These are phyloP conservation scores for Orchesellides sinensis DNA, from an alignment of 2,888 invertebrate species.

Conservation along the genomic window DNA sequence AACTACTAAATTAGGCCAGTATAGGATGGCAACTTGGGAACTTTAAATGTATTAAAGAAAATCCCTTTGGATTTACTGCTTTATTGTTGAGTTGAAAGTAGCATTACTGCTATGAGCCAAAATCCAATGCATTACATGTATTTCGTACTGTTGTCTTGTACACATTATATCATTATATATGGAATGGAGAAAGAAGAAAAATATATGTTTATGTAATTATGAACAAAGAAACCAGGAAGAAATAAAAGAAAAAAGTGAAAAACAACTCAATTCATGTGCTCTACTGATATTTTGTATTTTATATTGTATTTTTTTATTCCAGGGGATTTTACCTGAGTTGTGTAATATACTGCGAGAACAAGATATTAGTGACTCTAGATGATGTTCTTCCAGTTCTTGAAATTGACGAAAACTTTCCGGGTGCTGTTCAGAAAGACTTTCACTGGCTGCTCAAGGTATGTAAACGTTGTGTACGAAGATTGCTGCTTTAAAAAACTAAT, in stretches of 20 bases:
- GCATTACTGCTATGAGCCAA: too few relatives aligned
- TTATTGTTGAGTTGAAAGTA: background rate
- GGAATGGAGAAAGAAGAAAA: background rate
- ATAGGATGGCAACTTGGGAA: background rate
- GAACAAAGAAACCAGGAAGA: too few relatives aligned
- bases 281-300: background rate
- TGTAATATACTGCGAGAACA: constrained; percentile 96
- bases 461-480: too few relatives aligned
- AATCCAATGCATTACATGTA: too few relatives aligned
- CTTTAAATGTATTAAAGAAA: background rate
- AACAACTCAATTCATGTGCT: background rate
- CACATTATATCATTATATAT: too few relatives aligned
- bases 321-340: constrained; percentile 97
- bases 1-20: background rate
- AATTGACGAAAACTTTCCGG: constrained; percentile 96
- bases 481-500: too few relatives aligned
- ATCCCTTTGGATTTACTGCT: background rate
- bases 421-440: constrained; percentile 93
- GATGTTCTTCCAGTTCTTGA: constrained; percentile 98
- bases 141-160: too few relatives aligned
- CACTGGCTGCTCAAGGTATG: constrained; percentile 99
- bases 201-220: background rate
- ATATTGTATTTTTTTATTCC: constrained; percentile 75
- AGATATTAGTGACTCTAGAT: constrained; percentile 96
- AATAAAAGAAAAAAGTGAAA: too few relatives aligned